Conservation (phyloP, 2,888 invertebrate species). For the Barypeithes pellucidus region DNA sequence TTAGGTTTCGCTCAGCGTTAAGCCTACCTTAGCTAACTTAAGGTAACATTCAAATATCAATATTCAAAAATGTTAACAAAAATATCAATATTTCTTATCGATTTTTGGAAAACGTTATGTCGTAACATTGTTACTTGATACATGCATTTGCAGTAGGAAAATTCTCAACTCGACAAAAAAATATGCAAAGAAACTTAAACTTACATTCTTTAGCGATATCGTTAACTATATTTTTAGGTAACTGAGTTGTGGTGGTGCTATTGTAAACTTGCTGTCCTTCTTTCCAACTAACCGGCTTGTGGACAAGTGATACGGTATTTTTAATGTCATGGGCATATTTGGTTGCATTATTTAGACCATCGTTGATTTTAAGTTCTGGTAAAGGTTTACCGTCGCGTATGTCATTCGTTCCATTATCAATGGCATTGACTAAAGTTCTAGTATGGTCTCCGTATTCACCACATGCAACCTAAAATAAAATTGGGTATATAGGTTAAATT, state of each 20-base stretch:
- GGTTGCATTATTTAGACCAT: constrained; percentile 71
- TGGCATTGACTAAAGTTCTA: constrained; percentile 86
- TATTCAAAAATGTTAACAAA: too few relatives aligned
- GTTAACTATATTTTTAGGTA: constrained; percentile 76
- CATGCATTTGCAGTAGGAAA: too few relatives aligned
- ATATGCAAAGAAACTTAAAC: not conserved
- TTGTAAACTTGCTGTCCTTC: constrained; percentile 57
- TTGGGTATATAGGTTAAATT: too few relatives aligned
- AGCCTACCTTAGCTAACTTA: too few relatives aligned
- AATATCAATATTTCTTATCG: too few relatives aligned
- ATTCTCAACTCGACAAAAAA: too few relatives aligned
- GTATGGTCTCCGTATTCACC: constrained; percentile 97
- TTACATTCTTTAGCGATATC: constrained; percentile 75
- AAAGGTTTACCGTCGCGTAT: constrained; percentile 83
- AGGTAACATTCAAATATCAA: too few relatives aligned
- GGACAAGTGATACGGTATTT: constrained; percentile 52
- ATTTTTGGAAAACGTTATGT: too few relatives aligned
- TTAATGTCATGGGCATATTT: constrained; percentile 62
- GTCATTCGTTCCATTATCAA: constrained; percentile 88
- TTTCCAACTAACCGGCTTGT: constrained; percentile 34
- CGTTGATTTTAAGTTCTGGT: constrained; percentile 71
- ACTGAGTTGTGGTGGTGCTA: constrained; percentile 70
- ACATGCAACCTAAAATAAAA: constrained; percentile 81
- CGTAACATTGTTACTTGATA: too few relatives aligned
- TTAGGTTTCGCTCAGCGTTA: too few relatives aligned